Percentiles rank a stretch among this genome's conserved stretches.
Conservation (phyloP, 2,113 vertebrate species). For the Saccopteryx bilineata region DNA sequence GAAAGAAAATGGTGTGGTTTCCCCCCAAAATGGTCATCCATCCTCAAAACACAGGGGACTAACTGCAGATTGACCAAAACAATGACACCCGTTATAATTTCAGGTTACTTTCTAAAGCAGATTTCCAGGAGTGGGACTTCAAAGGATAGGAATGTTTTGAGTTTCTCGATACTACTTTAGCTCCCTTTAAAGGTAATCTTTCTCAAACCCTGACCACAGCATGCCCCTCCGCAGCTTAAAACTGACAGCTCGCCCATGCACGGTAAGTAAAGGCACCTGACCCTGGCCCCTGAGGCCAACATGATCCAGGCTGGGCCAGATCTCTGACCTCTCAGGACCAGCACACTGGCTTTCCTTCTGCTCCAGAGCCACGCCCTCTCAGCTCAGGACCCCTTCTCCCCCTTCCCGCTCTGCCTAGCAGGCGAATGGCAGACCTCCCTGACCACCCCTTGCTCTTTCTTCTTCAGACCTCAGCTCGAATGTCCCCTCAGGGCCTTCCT, state of each 20-base stretch:
- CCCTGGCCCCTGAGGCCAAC: background rate
- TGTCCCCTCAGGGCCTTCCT: background rate
- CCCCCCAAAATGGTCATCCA: background rate
- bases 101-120: background rate
- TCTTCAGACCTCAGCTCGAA: background rate
- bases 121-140: background rate
- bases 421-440: background rate
- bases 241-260: accelerated
- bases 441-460: background rate
- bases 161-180: background rate
- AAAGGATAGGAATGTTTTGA: background rate
- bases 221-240: background rate
- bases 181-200: background rate
- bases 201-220: background rate
- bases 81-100: background rate
- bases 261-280: background rate
- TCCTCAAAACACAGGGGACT: background rate
- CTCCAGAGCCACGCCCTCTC: background rate
- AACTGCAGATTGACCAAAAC: background rate
- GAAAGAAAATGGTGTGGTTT: background rate
- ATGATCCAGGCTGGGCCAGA: background rate
- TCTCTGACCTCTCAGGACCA: background rate
- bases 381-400: background rate
- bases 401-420: background rate
- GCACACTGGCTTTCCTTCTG: background rate